A percentile compares a stretch with the other conserved stretches of the same genome.
phyloP scores from a whole-genome alignment of 2,113 vertebrate species.

The Nothocercus nigrocapillus region DNA sequence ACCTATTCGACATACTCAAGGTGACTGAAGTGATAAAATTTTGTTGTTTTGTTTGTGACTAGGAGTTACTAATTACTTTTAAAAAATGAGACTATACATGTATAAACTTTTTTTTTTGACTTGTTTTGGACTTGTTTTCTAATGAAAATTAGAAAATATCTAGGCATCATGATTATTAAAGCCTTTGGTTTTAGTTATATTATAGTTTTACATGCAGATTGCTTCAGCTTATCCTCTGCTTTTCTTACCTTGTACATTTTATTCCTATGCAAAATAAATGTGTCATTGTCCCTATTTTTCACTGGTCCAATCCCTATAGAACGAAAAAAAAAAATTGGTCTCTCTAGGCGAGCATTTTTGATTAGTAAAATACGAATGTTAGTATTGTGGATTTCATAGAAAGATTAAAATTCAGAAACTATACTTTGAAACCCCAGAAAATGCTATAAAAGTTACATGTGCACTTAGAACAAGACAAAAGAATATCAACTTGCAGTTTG shows the following conservation, averaged over 20 bases:
- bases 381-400: background rate
- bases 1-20: background rate
- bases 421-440: background rate
- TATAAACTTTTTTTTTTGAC: background rate
- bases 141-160: background rate
- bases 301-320: background rate
- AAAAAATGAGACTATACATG: background rate
- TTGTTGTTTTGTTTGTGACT: background rate
- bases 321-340: background rate
- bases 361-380: background rate
- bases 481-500: background rate
- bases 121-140: background rate
- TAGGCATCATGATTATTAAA: background rate
- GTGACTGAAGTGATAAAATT: background rate
- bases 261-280: background rate
- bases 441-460: background rate
- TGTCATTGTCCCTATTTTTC: background rate
- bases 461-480: background rate
- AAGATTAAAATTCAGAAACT: slow-evolving; percentile 6
- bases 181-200: background rate
- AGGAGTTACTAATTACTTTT: background rate
- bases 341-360: background rate
- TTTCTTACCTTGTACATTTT: background rate
- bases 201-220: background rate
- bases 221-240: background rate